phyloP scores from a whole-genome alignment of 2,888 invertebrate species.

The Allolobophora icterica region DNA sequence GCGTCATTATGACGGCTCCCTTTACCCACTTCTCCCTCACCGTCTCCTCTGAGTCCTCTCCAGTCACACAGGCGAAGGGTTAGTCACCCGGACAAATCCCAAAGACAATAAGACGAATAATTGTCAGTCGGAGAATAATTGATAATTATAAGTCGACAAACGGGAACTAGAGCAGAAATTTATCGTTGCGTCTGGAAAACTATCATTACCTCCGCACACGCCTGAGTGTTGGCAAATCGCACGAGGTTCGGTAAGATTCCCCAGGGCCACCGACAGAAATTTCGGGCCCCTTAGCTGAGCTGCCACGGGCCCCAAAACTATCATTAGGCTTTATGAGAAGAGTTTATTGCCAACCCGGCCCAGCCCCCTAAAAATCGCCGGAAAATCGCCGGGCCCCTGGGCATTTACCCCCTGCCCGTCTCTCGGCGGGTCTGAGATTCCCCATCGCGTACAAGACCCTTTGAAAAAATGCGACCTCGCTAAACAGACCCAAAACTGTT shows the following conservation, averaged over 20 bases:
- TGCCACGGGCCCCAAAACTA: too few species aligned
- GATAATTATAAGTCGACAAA: neutral
- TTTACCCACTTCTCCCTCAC: neutral
- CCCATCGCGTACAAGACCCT: neutral
- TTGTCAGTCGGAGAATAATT: neutral
- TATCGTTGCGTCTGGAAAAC: neutral
- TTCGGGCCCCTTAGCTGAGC: too few species aligned
- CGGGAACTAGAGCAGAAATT: neutral
- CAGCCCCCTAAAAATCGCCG: too few species aligned
- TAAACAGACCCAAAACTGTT: too few species aligned
- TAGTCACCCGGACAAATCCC: constrained; percentile 8
- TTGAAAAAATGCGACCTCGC: neutral
- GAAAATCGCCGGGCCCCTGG: too few species aligned
- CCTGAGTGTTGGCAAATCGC: neutral
- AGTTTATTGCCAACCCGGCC: too few species aligned
- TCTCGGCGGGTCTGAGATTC: too few species aligned
- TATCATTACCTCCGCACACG: neutral
- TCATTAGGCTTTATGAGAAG: too few species aligned
- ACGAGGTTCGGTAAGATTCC: neutral
- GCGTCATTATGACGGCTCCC: neutral
- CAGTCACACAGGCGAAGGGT: neutral
- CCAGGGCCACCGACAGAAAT: too few species aligned
- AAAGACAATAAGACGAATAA: constrained; percentile 17
- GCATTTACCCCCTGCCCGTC: too few species aligned
- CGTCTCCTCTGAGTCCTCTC: neutral